Base-by-base conservation (phyloP, 1,140 invertebrate genomes). In the Sycophaga agraensis region DNA sequence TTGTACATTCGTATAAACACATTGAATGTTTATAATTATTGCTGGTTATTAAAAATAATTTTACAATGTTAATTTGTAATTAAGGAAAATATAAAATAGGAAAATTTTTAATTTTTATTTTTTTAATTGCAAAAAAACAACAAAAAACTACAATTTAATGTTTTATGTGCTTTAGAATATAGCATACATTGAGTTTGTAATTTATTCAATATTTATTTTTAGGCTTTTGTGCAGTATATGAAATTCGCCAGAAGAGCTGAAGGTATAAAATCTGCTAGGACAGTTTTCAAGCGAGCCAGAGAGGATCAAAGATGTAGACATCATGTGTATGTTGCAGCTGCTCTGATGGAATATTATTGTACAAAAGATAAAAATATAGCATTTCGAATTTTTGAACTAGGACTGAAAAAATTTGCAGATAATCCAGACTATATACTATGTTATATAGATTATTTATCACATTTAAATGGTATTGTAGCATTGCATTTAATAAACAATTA, bases 331-430 rank as follows among this genome's bases (percentile, higher is more conserved):
- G 94, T 98, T 2, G 91, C 96, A 1, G 96, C 97, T 14, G 96
- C 97, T 0, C 82, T 98, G 0, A 99, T 99, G 95, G 98, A 99
- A 82, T 99, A 99, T 79, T 99, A 98, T 74, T 99, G 96, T 75
- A 98, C 93, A 53, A 99, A 99, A 84, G 97, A 99, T 79, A 97
- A 98, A 80, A 96, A 95, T 75, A 94, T 99, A 55, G 97, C 97
- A 1, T 96, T 98, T 74, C 88, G 96, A 66, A 99, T 99, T 68
- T 99, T 99, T 81, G 97, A 99, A 80, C 82, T 99, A 19, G 98
- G 97, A 0, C 81, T 99, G 14, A 99, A 99, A 79, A 97, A 97
- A 76, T 99, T 96, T 80, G 91, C 89, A 0, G 90, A 94, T 70
- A 92, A 93, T 76, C 91, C 96, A 0, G 94, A 98, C 70, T 99